A percentile compares a stretch with the other conserved stretches of the same genome.
phyloP scores from a whole-genome alignment of 1,140 invertebrate species.

The Apis cerana region DNA sequence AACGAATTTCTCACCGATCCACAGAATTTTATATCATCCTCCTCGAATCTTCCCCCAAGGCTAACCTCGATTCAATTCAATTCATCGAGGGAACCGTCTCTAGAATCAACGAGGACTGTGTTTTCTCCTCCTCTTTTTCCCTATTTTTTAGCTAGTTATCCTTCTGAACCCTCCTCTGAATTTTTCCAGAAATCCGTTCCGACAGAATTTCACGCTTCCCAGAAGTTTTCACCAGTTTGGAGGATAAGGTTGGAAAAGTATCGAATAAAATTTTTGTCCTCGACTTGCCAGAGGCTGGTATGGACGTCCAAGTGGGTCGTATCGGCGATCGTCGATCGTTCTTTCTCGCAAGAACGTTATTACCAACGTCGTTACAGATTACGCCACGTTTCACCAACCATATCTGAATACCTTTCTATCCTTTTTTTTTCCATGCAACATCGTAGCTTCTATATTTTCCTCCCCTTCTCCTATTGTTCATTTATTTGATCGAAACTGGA shows the following conservation, averaged over 20 bases:
- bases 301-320: conserved; percentile 23
- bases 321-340: conserved; percentile 22
- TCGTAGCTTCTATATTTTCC: background rate
- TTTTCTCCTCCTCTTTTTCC: background rate
- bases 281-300: background rate
- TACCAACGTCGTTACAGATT: conserved; percentile 38
- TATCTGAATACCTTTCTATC: conserved; percentile 12
- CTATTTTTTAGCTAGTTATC: background rate
- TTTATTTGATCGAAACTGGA: too few species aligned
- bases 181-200: background rate
- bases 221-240: too few species aligned
- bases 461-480: background rate
- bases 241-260: background rate
- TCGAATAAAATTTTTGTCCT: background rate
- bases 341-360: conserved; percentile 29
- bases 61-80: too few species aligned
- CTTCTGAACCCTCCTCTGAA: background rate
- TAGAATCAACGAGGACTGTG: background rate
- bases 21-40: background rate
- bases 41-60: too few species aligned
- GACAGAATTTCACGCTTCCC: background rate
- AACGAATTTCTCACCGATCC: too few species aligned
- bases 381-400: conserved; percentile 36
- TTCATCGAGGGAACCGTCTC: too few species aligned
- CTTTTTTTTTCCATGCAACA: background rate